phyloP scores from a whole-genome alignment of 2,888 invertebrate genomes.

The Tiliacea citrago region DNA sequence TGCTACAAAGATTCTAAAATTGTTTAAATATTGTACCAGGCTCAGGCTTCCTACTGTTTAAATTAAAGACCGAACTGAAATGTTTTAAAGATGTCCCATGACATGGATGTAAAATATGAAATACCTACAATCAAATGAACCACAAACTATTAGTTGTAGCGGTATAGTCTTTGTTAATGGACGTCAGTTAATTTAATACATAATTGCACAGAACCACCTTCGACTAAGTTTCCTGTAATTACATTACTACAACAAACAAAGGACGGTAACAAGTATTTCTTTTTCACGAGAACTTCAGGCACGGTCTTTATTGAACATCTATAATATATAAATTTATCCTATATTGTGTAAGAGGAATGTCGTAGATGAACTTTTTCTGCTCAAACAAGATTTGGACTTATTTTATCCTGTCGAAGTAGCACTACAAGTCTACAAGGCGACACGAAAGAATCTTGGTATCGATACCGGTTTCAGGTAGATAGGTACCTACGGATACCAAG shows the following conservation, averaged over 20 bases:
- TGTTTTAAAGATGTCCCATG: neutral
- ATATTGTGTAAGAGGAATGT: conserved; percentile 23
- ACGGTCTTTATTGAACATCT: neutral
- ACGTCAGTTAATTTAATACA: conserved; percentile 35
- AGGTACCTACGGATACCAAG: conserved; percentile 10
- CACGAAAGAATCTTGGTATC: conserved; percentile 46
- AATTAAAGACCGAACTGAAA: neutral
- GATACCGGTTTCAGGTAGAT: conserved; percentile 49
- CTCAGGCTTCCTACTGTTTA: neutral
- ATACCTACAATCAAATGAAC: conserved; percentile 17
- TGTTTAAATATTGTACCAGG: neutral
- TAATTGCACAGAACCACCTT: conserved; percentile 50
- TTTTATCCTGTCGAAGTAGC: conserved; percentile 36
- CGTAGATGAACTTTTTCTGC: conserved; percentile 28
- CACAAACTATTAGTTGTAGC: neutral
- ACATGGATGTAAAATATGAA: conserved; percentile 1
- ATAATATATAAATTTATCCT: conserved; percentile 18
- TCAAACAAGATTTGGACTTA: conserved; percentile 38
- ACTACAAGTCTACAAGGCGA: conserved; percentile 31
- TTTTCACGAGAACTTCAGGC: conserved; percentile 18
- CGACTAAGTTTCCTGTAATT: conserved; percentile 53
- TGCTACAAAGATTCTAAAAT: neutral
- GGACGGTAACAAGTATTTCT: conserved; percentile 34
- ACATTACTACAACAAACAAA: conserved; percentile 47
- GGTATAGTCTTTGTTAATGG: conserved; percentile 32